A percentile compares a stretch with the other conserved stretches of the same genome.
Conservation (phyloP, 2,797 vertebrate species). For the Melanogrammus aeglefinus region DNA sequence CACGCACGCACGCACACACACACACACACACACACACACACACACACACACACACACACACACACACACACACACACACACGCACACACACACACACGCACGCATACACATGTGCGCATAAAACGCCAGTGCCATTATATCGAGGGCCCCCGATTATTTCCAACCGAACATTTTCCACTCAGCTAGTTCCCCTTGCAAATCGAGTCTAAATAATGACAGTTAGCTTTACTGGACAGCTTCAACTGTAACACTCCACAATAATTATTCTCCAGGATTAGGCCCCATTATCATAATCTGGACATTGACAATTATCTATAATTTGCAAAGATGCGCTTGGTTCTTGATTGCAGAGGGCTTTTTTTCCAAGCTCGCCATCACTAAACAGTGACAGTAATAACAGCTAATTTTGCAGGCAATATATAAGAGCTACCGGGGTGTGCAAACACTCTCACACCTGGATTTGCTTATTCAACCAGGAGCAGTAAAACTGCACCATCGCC, state of each 20-base stretch:
- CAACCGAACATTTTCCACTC: constrained; percentile 97
- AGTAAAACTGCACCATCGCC: constrained; percentile 57
- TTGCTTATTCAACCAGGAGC: constrained; percentile 89
- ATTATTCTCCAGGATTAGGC: constrained; percentile 99
- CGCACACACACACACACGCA: constrained; percentile 12
- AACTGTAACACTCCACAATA: constrained; percentile 99
- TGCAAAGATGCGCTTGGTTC: constrained; percentile 99
- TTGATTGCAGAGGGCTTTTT: constrained; percentile 95
- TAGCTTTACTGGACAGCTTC: constrained; percentile 99
- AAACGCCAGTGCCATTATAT: constrained; percentile 82
- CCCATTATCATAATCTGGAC: constrained; percentile 99
- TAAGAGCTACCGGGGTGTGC: constrained; percentile 99
- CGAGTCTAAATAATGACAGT: constrained; percentile 98
- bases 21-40: background rate
- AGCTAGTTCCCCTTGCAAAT: constrained; percentile 87
- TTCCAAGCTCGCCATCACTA: constrained; percentile 93
- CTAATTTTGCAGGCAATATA: constrained; percentile 99
- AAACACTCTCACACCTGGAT: constrained; percentile 99
- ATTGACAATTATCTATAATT: constrained; percentile 99
- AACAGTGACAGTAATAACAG: constrained; percentile 99
- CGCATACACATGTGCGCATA: constrained; percentile 22
- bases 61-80: constrained; percentile 8
- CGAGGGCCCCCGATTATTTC: constrained; percentile 93
- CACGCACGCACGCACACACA: no score
- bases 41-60: constrained; percentile 26